Evolutionary conservation across 2,113 vertebrate species (phyloP), one percentile per base, ranked within the genome.

Genomic region (Carassius carassius): DNA sequence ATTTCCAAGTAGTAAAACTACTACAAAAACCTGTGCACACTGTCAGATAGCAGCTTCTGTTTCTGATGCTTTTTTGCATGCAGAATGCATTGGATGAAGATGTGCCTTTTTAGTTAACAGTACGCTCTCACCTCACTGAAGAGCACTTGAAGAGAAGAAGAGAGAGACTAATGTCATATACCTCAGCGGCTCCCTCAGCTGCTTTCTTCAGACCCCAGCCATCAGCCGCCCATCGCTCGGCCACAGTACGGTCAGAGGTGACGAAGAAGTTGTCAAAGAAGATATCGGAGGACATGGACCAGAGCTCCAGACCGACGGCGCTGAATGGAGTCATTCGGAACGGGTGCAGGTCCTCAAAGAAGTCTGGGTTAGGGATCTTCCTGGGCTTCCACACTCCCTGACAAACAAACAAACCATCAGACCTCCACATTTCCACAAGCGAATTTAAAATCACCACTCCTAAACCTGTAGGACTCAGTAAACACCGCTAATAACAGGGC

Each of bases 201-300:
- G 97, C 95, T 92, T 97, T 98, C 94, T 99, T 99, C 91, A 99
- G 93, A 1, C 97, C 97, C 97, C 97, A 99, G 60, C 98, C 95
- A 82, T 98, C 97, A 21, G 0, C 90, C 51, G 96, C 96, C 98
- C 98, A 99, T 35, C 95, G 96, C 0, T 99, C 97, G 2, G 96
- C 96, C 0, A 96, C 95, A 75, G 89, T 94, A 85, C 96, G 94
- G 69, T 99, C 97, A 13, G 94, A 93, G 56, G 94, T 96, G 90
- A 99, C 95, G 54, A 99, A 97, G 85, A 99, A 99, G 91, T 99
- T 99, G 91, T 99, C 98, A 78, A 99, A 99, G 93, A 99, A 99
- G 87, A 99, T 99, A 85, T 99, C 98, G 0, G 97, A 96, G 25
- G 97, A 97, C 98, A 99, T 99, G 88, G 98, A 99, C 98, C 98